phyloP scores from a whole-genome alignment of 1,140 invertebrate species.

The Drosophila miranda region DNA sequence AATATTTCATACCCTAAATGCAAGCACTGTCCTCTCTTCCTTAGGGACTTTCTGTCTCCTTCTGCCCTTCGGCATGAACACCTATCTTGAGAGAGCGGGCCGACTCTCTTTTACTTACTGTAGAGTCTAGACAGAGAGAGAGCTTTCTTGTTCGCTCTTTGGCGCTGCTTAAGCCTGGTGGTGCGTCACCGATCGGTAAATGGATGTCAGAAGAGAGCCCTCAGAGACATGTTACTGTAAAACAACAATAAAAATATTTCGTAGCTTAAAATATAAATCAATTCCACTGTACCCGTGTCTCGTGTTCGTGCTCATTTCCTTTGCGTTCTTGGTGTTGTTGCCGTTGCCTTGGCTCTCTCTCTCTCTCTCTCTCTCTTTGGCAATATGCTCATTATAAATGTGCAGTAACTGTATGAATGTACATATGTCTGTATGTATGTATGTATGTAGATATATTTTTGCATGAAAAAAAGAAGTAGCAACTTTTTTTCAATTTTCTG shows the following conservation, averaged over 20 bases:
- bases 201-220: too few species aligned
- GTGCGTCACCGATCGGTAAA: too few species aligned
- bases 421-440: background rate
- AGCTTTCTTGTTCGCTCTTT: too few species aligned
- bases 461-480: conserved; percentile 49
- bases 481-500: conserved; percentile 46
- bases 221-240: too few species aligned
- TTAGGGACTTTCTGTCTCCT: too few species aligned
- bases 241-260: background rate
- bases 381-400: conserved; percentile 77
- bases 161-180: too few species aligned
- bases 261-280: background rate
- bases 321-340: conserved; percentile 32
- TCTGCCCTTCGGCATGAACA: too few species aligned
- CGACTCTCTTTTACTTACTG: too few species aligned
- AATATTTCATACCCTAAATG: too few species aligned
- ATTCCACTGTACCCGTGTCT: conserved; percentile 20
- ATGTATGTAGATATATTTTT: conserved; percentile 8
- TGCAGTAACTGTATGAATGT: conserved; percentile 41
- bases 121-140: too few species aligned
- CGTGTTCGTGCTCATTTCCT: conserved; percentile 42
- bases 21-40: too few species aligned
- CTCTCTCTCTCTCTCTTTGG: conserved; percentile 22
- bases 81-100: too few species aligned
- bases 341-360: conserved; percentile 30